These are phyloP conservation scores for Nomada ferruginata DNA, from an alignment of 2,888 invertebrate species.

Conservation along the genomic window DNA sequence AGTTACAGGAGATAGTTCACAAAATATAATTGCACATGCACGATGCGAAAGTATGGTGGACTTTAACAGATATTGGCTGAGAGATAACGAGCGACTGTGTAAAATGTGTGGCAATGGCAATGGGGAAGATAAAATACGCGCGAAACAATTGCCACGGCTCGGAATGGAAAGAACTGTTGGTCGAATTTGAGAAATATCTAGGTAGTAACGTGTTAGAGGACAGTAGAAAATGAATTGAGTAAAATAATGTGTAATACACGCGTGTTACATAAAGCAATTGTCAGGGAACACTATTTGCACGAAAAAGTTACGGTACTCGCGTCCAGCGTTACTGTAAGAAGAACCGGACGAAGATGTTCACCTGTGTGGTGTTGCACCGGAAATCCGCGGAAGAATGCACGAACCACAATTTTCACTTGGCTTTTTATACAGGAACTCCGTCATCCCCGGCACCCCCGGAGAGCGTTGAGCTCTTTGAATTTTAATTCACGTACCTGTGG, in stretches of 20 bases:
- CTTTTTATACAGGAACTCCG: conserved; percentile 69
- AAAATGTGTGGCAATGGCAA: no score
- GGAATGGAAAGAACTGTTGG: no score
- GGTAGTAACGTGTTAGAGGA: no score
- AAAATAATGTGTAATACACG: not conserved
- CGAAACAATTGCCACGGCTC: no score
- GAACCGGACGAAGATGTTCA: conserved; percentile 28
- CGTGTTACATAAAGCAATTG: not conserved
- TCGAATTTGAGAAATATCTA: no score
- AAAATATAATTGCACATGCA: no score
- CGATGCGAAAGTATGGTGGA: no score
- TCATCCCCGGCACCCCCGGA: conserved; percentile 51
- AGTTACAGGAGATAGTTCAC: not conserved
- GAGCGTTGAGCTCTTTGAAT: conserved; percentile 70
- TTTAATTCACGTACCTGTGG: conserved; percentile 71
- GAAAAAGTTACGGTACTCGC: no score
- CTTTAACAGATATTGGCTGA: no score
- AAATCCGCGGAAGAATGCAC: conserved; percentile 56
- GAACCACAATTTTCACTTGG: conserved; percentile 35
- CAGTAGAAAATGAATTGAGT: no score
- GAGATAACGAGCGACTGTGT: no score
- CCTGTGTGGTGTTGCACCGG: conserved; percentile 42
- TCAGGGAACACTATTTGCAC: not conserved
- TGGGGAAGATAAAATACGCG: no score
- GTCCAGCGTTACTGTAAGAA: not conserved